Base-by-base conservation (phyloP, 2,797 vertebrate genomes). In the Crypturellus tataupa region DNA sequence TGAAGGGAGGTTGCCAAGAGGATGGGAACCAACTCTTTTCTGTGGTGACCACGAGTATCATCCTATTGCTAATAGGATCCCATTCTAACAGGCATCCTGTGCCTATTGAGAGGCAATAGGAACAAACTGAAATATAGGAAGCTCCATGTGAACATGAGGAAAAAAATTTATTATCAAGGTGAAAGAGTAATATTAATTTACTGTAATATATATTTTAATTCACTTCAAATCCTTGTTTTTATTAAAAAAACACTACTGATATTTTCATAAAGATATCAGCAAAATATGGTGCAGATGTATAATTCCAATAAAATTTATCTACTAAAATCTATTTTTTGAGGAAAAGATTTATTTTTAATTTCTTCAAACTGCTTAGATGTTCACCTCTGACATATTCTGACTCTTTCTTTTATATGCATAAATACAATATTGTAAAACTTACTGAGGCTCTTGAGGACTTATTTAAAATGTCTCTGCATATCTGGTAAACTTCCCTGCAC, bases 371-470 rank as follows among this genome's bases (percentile, higher is more conserved):
- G 2, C 11, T 85, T 85, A 40, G 10, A 12, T 12, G 7, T 53
- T 40, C 10, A 46, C 5, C 9, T 80, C 10, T 63, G 18, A 46
- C 5, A 10, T 39, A 31, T 40, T 24, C 62, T 67, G 29, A 3
- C 56, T 46, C 12, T 10, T 82, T 77, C 16, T 8, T 89, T 77
- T 80, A 33, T 59, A 68, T 35, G 4, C 1, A 53, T 53, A 9
- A 71, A 92, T 89, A 86, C 64, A 94, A 88, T 35, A 53, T 85
- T 70, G 40, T 35, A 81, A 84, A 24, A 31, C 27, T 68, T 87
- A 42, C 8, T 42, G 19, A 80, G 69, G 14, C 70, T 39, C 18
- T 87, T 73, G 20, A 46, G 13, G 25, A 82, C n/a, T 49, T 80
- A 70, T 42, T 46, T n/a, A 44, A 67, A 24, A 80, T 51, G 11